Evolutionary conservation across 2,888 invertebrate species (phyloP), one percentile per base, ranked within the genome.

Genomic region (Cephus nigrinus): DNA sequence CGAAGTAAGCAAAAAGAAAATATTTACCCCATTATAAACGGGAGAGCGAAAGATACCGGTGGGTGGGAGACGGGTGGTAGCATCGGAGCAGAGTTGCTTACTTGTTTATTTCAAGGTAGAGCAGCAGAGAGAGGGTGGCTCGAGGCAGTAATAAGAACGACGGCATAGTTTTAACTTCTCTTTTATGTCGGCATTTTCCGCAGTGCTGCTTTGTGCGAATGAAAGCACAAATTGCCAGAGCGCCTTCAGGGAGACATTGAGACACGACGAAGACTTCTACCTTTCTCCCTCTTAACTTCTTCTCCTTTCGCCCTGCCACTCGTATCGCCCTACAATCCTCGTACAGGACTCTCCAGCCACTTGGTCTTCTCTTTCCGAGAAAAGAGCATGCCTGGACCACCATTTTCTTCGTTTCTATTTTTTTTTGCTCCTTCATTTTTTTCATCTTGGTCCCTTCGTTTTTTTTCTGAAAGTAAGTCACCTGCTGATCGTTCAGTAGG

Each of bases 161-260:
- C 90, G 88, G 90, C 90, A 91, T 91, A 91, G 90, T 91, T 91
- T 91, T 90, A 90, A 91, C 91, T 90, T 90, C 89, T 90, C 91
- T 90, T 91, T 91, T 91, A 91, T 90, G 88, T 86, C 83, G 86
- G 88, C 87, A 89, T 90, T 90, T 89, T 88, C 89, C 87, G 79
- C 84, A 86, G 85, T 83, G 84, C 85, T 85, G 90, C 90, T 91
- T 91, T 91, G 90, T 91, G 90, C 90, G 89, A 91, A 91, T 90
- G 91, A 91, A 90, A 90, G 90, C 90, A 90, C 89, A 91, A 91
- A 91, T 91, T 91, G 90, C 89, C 84, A 82, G 83, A 84, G 85
- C 87, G 90, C 87, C 91, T 90, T 90, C 89, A 86, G 91, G 91
- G 91, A 91, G 91, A 91, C 91, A 91, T 91, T 90, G 90, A 91